Evolutionary conservation across 2,888 invertebrate species (phyloP).

Genomic region (Machimus atricapillus): DNA sequence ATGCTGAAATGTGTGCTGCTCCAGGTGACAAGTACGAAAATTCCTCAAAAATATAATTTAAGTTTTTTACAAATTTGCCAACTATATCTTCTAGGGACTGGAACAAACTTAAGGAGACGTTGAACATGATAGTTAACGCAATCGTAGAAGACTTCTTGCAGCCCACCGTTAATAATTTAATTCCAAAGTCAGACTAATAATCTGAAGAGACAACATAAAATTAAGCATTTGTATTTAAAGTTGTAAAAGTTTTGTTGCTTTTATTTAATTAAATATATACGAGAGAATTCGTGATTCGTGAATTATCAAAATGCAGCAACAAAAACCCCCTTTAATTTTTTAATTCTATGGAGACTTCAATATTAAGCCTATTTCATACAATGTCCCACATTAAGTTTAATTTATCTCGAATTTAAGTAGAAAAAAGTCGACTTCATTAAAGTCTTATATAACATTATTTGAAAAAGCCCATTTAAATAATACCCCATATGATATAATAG

Average conservation of each 20-base stretch:
- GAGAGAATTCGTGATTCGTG: too few species aligned
- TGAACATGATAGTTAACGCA: slow-evolving; percentile 77
- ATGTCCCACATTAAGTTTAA: too few species aligned
- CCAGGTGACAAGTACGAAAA: slow-evolving; percentile 68
- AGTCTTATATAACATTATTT: too few species aligned
- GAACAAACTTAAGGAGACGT: slow-evolving; percentile 67
- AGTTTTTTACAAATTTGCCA: background rate
- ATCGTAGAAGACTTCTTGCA: slow-evolving; percentile 83
- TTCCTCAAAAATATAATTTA: background rate
- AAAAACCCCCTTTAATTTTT: too few species aligned
- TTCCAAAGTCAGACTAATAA: slow-evolving; percentile 49
- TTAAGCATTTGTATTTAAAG: background rate
- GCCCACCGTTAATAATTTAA: slow-evolving; percentile 74
- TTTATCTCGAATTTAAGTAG: too few species aligned
- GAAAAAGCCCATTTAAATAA: too few species aligned
- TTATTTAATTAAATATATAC: background rate
- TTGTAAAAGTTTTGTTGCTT: background rate
- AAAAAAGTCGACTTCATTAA: too few species aligned
- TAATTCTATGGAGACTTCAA: too few species aligned
- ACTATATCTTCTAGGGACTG: slow-evolving; percentile 69
- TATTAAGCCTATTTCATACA: too few species aligned
- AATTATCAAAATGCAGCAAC: too few species aligned
- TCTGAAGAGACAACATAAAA: background rate
- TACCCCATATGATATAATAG: too few species aligned
- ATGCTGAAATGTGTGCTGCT: slow-evolving; percentile 84